phyloP scores from a whole-genome alignment of 2,888 invertebrate genomes.

The Pollenia labialis region DNA sequence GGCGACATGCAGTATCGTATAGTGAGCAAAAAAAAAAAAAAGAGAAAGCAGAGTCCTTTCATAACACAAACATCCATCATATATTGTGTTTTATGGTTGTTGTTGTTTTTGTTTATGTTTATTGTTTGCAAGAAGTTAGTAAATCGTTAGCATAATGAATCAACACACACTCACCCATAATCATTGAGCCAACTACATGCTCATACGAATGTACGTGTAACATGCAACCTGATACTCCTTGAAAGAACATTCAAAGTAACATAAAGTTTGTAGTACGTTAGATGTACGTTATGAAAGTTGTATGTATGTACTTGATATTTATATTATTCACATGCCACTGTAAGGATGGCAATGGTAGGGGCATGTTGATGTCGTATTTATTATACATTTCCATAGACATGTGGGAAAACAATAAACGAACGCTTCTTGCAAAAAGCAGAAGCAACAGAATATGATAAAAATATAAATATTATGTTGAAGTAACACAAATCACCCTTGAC shows the following conservation, averaged over 20 bases:
- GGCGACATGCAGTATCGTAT: constrained; percentile 53
- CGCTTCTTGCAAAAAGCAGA: constrained; percentile 19
- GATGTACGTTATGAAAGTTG: neutral
- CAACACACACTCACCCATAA: neutral
- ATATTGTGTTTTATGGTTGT: constrained; percentile 10
- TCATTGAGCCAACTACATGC: neutral
- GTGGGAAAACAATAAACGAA: constrained; percentile 53
- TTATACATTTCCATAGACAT: constrained; percentile 7
- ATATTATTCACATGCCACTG: constrained; percentile 40
- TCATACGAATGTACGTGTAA: neutral
- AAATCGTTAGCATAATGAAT: constrained; percentile 55
- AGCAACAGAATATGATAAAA: constrained; percentile 48
- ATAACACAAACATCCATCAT: constrained; percentile 39
- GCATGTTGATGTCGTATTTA: constrained; percentile 32
- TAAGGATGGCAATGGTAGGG: neutral
- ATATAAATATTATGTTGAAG: constrained; percentile 53
- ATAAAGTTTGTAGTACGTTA: no score
- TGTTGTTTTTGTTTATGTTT: constrained; percentile 35
- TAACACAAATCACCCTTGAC: constrained; percentile 73
- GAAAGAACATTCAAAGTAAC: constrained; percentile 13
- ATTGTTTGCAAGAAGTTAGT: constrained; percentile 53
- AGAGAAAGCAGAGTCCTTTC: constrained; percentile 16
- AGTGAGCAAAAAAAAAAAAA: no score
- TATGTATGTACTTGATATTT: constrained; percentile 6
- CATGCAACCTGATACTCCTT: constrained; percentile 65